Base-by-base conservation (phyloP, 2,797 vertebrate genomes). In the Poeciliopsis gracilis region DNA sequence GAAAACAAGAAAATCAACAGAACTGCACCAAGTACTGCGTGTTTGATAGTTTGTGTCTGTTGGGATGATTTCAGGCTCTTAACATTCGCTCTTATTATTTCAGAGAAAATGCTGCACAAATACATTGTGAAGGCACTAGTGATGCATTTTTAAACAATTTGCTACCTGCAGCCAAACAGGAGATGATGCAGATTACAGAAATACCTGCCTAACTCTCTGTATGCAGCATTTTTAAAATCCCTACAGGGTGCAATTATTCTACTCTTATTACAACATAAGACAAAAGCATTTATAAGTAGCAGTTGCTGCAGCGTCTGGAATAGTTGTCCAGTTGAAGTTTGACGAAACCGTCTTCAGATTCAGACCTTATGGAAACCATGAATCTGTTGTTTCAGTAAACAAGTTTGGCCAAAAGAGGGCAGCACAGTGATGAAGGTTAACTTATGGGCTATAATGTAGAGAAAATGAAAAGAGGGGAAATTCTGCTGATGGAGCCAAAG, bases 331-430 rank as follows among this genome's bases (percentile, higher is more conserved):
- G 63, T 41, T 67, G 10, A 38, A 23, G 63, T 23, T 3, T 38
- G 61, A 10, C 1, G 9, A 25, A 5, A 23, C 9, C 41, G 36
- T 9, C 30, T 36, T 63, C 18, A 36, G 61, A 63, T 69, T 69
- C 23, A 43, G 4, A n/a, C 66, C 41, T 41, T 4, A 13, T 69
- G 36, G 66, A 41, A 46, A 15, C 23, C 41, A n/a, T 70, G 12
- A n/a, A n/a, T n/a, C 2, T 46, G 25, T 2, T 6, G n/a, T 3
- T 78, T 80, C 82, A 86, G 77, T 80, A 41, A 78, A 1, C 9
- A n/a, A 4, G 8, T 78, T 70, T 57, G 38, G 2, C 82, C 91
- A 88, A 80, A 77, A 41, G 75, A 83, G 12, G 91, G 90, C 85
- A 80, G 82, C 20, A 5, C 38, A 16, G 77, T n/a, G 72, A 59